Evolutionary conservation across 2,888 invertebrate genomes (phyloP), one percentile per base, ranked within the genome.

Genomic region (Mellilla xanthometata): DNA sequence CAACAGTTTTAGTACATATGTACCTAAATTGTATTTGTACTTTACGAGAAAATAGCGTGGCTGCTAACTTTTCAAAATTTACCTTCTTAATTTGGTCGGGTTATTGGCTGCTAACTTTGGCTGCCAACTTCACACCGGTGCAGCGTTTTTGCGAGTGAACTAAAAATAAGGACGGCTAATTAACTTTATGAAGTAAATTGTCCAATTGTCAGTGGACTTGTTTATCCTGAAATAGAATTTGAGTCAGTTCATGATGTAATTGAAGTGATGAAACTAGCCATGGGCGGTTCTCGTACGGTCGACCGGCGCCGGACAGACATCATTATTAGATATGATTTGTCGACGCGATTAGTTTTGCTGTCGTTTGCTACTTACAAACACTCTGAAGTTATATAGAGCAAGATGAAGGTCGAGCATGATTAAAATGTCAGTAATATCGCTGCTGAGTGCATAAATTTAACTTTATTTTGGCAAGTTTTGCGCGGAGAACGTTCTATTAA

Each of bases 211-310:
- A 35, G 27, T 39, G 9, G 48, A 29, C 28, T 26, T 28, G 27
- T 30, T 44, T 24, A 3, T 12, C 31, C 35, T 29, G 10, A 56
- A 53, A 56, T 51, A 51, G 36, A 51, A 51, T 30, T 23, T 43
- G 52, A 49, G 42, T 49, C 49, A 47, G 38, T 19, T 12, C n/a
- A 13, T 52, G 47, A 47, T 45, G 51, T 45, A 52, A 47, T 53
- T 56, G 19, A 22, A n/a, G 10, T 40, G 47, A 51, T 43, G 33
- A 36, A 46, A 39, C 35, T 43, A 23, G 31, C 38, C 32, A 29
- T 40, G 32, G 36, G 32, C 40, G 15, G 34, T 26, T 31, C 22
- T 40, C 36, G 12, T 40, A 36, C 23, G 35, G 22, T 10, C 11
- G 36, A 47, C 19, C 27, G 22, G 8, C 9, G 7, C 9, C 9